Evolutionary conservation across 1,140 invertebrate genomes (phyloP), one percentile per base, ranked within the genome.

Genomic region (Aphidius ervi): DNA sequence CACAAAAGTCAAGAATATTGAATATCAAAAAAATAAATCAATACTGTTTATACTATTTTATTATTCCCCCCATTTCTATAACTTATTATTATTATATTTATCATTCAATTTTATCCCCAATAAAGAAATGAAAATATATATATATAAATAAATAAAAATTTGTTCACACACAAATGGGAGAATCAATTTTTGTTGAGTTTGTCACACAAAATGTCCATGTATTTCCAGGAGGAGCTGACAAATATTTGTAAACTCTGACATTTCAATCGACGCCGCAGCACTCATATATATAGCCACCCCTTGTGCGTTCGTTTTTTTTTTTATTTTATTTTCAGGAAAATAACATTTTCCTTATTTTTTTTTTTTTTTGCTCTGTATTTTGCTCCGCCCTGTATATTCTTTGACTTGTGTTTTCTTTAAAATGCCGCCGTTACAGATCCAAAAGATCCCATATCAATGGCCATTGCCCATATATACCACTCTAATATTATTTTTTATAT

Each of bases 201-300:
- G 45, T 16, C 9, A 61, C 23, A 56, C 45, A 48, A 10, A 23
- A 20, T 9, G 20, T 31, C 37, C n/a, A 62, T 57, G 47, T 62
- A 45, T 62, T 59, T 60, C 58, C 54, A 46, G 46, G 43, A 49
- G 52, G 59, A 58, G 58, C 58, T 59, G 48, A 63, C 56, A 72
- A 70, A 70, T 70, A 69, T 73, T 71, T 68, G 69, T 71, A 70
- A 73, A 70, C 66, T 69, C 62, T 49, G 9, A 64, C 60, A 31
- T 60, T 62, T 64, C 56, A 64, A 67, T 56, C 43, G 37, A 31
- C 23, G 23, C 23, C 23, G 23, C 23, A 31, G 23, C 4, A 31
- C 23, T 31, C 23, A 31, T 16, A 16, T 16, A 16, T 16, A 16
- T 31, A 31, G 23, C 23, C 23, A 31, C 23, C 23, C 23, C 23